phyloP scores from a whole-genome alignment of 2,797 vertebrate species.

The Falco columbarius region DNA sequence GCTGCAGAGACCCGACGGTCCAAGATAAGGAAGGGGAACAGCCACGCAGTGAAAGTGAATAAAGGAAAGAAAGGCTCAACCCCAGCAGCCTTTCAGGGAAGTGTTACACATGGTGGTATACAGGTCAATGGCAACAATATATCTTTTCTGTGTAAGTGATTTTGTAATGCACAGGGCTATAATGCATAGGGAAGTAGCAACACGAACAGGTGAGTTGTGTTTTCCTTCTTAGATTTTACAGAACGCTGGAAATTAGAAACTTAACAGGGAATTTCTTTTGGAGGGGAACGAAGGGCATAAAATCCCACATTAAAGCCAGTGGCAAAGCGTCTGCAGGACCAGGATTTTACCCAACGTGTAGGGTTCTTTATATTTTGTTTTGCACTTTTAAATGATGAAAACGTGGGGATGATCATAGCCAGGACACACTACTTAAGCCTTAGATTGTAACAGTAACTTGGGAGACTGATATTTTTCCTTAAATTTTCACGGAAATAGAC shows the following conservation, averaged over 20 bases:
- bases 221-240: neutral
- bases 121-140: neutral
- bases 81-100: neutral
- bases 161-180: neutral
- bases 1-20: neutral
- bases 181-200: neutral
- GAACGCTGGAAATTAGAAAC: neutral
- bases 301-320: neutral
- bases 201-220: rapidly evolving
- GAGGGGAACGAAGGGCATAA: neutral
- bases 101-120: neutral
- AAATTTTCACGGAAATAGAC: neutral
- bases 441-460: neutral
- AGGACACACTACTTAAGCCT: neutral
- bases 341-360: neutral
- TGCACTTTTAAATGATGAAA: neutral
- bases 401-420: neutral
- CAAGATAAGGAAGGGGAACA: neutral
- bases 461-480: neutral
- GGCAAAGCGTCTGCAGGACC: neutral
- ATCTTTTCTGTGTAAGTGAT: neutral
- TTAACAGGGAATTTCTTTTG: neutral
- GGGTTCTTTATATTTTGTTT: neutral
- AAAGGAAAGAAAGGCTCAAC: neutral
- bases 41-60: neutral